Evolutionary conservation across 1,140 invertebrate genomes (phyloP).

Genomic region (Stegodyphus dumicola): DNA sequence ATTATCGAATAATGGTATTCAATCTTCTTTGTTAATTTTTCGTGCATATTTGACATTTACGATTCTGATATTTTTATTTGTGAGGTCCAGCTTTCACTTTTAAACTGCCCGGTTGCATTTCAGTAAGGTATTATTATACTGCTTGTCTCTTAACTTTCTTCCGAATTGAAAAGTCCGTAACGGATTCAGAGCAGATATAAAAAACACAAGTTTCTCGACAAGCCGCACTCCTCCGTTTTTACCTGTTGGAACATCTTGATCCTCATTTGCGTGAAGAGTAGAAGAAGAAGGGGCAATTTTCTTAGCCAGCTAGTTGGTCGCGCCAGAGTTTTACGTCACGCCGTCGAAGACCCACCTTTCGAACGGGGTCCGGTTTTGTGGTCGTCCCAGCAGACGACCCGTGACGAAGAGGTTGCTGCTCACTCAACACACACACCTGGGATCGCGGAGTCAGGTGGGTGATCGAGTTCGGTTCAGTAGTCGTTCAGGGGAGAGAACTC

Average conservation of each 20-base stretch:
- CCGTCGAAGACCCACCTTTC: constrained; percentile 15
- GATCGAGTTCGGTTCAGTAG: constrained; percentile 43
- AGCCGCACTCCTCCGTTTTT: too few relatives aligned
- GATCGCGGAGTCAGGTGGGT: constrained; percentile 28
- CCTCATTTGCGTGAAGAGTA: not conserved
- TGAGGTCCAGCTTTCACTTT: too few relatives aligned
- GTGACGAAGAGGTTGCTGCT: constrained; percentile 19
- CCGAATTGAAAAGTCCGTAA: too few relatives aligned
- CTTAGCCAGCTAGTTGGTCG: constrained; percentile 10
- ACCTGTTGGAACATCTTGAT: not conserved
- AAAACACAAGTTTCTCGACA: too few relatives aligned
- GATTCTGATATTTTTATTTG: too few relatives aligned
- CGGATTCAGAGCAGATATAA: too few relatives aligned
- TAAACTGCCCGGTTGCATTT: too few relatives aligned
- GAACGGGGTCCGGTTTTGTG: constrained; percentile 17
- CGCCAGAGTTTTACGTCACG: not conserved
- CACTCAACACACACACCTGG: constrained; percentile 23
- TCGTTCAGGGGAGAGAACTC: not conserved
- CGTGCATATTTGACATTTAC: too few relatives aligned
- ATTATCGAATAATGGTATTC: too few relatives aligned
- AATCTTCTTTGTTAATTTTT: too few relatives aligned
- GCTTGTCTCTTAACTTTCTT: too few relatives aligned
- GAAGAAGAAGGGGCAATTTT: constrained; percentile 20
- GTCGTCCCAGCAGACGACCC: constrained; percentile 1
- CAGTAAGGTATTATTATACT: too few relatives aligned